Base-by-base conservation (phyloP, 2,888 invertebrate species). In the Caenorhabditis plicata region DNA sequence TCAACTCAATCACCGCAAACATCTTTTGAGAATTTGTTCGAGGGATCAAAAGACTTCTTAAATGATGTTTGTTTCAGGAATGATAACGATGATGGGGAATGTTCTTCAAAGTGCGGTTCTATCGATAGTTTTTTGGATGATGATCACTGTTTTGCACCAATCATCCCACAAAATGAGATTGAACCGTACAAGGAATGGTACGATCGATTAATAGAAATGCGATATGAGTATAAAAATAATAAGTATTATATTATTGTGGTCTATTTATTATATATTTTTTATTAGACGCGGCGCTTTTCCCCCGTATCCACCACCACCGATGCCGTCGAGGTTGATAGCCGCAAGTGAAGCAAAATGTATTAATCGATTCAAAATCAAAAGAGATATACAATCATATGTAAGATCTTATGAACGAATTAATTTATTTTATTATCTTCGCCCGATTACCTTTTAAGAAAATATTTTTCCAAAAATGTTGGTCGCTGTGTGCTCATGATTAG, bases 281-380 rank as follows among this genome's bases (percentile, higher is more conserved):
- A 17, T 15, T 19, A 41, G 41, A 15, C 45, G 50, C 2, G 41
- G 43, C 15, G 29, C 51, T 1, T 52, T 52, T 29, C 57, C 57
- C 29, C 57, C 57, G 9, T 58, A 48, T 26, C 57, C 57, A 20
- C 57, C 57, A n/a, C 52, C 51, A 4, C 57, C 57, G 0, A 43
- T 52, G 5, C 47, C 48, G 20, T 58, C 57, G 1, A 27, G 35
- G 8, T 48, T 58, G 52, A 43, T 58, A n/a, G 52, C 52, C 3
- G 57, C 57, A 23, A 58, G 57, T 41, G 23, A 25, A 11, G 57
- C 57, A 17, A 2, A 15, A 7, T 31, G 40, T 11, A 32, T 47
- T n/a, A 58, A 58, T 26, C 19, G 48, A 7, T 58, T 58, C 19
- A 52, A 58, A 2, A 47, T n/a, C n/a, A n/a, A n/a, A n/a, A n/a